Conservation (phyloP, 2,888 invertebrate species). For the Lagria hirta region DNA sequence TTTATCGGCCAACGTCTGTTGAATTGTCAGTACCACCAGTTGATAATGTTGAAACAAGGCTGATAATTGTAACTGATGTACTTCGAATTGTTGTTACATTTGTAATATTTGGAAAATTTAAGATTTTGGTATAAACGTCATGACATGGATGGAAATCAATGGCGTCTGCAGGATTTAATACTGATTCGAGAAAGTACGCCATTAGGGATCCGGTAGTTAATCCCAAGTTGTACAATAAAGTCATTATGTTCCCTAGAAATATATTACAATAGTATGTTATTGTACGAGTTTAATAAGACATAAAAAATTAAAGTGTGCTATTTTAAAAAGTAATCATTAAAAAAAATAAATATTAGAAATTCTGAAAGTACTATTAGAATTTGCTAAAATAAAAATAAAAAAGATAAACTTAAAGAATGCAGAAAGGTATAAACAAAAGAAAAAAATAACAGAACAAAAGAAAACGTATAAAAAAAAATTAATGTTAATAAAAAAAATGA, state of each 20-base stretch:
- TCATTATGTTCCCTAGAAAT: constrained; percentile 85
- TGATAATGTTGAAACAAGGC: constrained; percentile 28
- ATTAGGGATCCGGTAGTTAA: constrained; percentile 80
- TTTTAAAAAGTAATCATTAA: too few relatives aligned
- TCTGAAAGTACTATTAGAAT: too few relatives aligned
- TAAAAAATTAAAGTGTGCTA: too few relatives aligned
- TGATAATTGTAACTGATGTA: constrained; percentile 28
- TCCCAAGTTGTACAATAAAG: constrained; percentile 85
- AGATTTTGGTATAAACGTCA: constrained; percentile 12
- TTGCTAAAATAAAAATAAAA: too few relatives aligned
- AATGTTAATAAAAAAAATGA: too few relatives aligned
- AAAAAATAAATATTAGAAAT: too few relatives aligned
- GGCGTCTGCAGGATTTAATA: constrained; percentile 52
- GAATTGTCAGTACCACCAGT: constrained; percentile 26
- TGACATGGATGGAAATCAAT: constrained; percentile 43
- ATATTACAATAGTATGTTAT: neutral
- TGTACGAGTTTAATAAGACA: too few relatives aligned
- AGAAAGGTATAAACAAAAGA: too few relatives aligned
- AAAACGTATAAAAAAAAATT: too few relatives aligned
- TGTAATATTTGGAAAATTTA: constrained; percentile 25
- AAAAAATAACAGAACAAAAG: too few relatives aligned
- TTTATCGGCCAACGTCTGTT: constrained; percentile 27
- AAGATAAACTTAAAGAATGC: too few relatives aligned
- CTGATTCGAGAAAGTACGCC: constrained; percentile 70
- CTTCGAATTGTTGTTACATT: constrained; percentile 23